Base-by-base conservation (phyloP, 2,888 invertebrate genomes). In the Drosophila greeni region DNA sequence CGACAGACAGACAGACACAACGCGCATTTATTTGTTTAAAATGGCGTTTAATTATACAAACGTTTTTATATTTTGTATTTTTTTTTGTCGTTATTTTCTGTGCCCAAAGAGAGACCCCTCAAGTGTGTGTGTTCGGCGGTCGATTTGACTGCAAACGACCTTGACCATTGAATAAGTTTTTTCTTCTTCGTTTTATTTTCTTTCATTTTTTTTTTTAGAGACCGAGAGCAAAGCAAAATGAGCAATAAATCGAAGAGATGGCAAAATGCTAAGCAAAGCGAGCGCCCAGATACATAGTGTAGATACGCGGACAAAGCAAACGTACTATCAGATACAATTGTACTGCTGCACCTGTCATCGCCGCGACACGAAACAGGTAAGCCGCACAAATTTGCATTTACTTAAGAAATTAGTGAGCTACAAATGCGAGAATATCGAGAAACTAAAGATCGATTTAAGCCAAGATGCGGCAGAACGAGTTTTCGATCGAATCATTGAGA, bases 141-240 rank as follows among this genome's bases (percentile, higher is more conserved):
- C 72, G 73, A 73, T 78, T 84, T 72, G 75, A 75, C 78, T 74
- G 74, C 73, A 76, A 76, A 72, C 81, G 83, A 81, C 85, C 83
- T 84, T 85, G 83, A 84, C 83, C 85, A 84, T 85, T 84, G 74
- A 85, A 84, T 65, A 72, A 55, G 74, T 74, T 79, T 49, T 16
- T 53, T 39, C 45, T 45, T 45, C 45, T 45, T 45, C 45, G 45
- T 29, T 39, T 33, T 33, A 34, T 39, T 40, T 33, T 23, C 2
- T 3, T n/a, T 40, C n/a, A n/a, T n/a, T 5, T 24, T n/a, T n/a
- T 56, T 33, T 20, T 14, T 31, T 66, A 56, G 58, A 37, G 48
- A 74, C 69, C 78, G 66, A 47, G 14, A 31, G 45, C 82, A 83
- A 77, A 77, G 60, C 84, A 81, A 76, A 77, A 80, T 76, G 54